Evolutionary conservation across 2,797 vertebrate species (phyloP).

Genomic region (Sebastes hubbsi): DNA sequence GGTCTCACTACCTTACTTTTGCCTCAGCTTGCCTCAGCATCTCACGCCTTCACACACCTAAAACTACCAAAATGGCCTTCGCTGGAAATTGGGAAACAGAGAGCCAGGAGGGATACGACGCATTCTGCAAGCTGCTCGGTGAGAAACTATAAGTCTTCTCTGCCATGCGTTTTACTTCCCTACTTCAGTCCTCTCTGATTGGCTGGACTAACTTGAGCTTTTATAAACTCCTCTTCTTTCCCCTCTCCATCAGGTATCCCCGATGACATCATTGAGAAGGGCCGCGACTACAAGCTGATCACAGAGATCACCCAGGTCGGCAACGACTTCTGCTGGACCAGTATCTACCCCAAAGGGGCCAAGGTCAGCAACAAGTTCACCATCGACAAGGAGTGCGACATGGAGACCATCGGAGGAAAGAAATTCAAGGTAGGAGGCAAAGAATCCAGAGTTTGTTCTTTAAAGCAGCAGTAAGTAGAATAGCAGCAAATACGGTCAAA

Average conservation of each 20-base stretch:
- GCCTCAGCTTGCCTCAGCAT: slow-evolving; percentile 58
- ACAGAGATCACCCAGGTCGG: slow-evolving; percentile 89
- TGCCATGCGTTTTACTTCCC: neutral
- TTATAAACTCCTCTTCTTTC: neutral
- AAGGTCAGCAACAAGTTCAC: slow-evolving; percentile 88
- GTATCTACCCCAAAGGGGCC: slow-evolving; percentile 83
- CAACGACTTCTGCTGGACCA: slow-evolving; percentile 85
- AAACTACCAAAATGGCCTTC: slow-evolving; percentile 86
- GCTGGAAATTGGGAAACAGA: slow-evolving; percentile 90
- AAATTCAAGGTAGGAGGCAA: slow-evolving; percentile 88
- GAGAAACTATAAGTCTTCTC: slow-evolving; percentile 58
- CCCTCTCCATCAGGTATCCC: slow-evolving; percentile 82
- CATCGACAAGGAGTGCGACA: slow-evolving; percentile 86
- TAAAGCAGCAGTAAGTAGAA: neutral
- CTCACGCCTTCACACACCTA: slow-evolving; percentile 34
- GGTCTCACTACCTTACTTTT: slow-evolving; percentile 60
- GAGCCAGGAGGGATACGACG: slow-evolving; percentile 90
- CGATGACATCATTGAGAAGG: slow-evolving; percentile 83
- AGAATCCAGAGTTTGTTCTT: neutral
- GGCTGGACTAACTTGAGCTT: neutral
- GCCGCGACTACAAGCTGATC: slow-evolving; percentile 88
- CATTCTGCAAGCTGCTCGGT: slow-evolving; percentile 91
- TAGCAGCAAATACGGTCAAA: no score
- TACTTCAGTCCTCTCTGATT: neutral
- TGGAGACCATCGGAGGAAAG: slow-evolving; percentile 91